A percentile compares a stretch with the other conserved stretches of the same genome.
These are phyloP conservation scores for Aselliscus stoliczkanus DNA, from an alignment of 2,797 vertebrate genomes.

Conservation along the genomic window DNA sequence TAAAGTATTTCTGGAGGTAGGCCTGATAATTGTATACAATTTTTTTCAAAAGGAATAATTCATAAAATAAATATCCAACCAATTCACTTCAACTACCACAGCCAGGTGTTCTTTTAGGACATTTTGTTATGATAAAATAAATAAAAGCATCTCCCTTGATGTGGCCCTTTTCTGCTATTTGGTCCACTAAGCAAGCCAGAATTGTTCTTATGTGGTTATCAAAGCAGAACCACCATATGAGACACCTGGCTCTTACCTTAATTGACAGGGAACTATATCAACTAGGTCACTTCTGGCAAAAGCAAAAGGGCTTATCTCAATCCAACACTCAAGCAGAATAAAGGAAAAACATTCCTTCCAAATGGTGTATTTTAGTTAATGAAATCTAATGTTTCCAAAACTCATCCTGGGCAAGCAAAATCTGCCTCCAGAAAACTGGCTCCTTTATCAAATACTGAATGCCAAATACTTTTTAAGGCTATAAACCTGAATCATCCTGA, in stretches of 20 bases:
- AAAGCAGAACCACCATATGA: background rate
- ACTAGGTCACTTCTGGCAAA: slow-evolving; percentile 17
- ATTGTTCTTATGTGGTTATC: background rate
- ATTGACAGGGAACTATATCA: background rate
- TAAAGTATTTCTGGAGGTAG: background rate
- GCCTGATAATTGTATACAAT: background rate
- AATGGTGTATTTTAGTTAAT: background rate
- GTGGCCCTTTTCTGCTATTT: background rate
- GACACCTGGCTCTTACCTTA: background rate
- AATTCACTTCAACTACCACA: background rate
- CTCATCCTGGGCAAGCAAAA: background rate
- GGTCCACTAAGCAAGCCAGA: background rate
- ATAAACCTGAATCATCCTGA: background rate
- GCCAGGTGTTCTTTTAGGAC: background rate
- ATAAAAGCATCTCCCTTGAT: background rate
- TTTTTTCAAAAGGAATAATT: background rate
- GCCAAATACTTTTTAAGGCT: background rate
- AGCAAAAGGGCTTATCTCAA: background rate
- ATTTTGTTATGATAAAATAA: background rate
- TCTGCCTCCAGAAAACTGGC: background rate
- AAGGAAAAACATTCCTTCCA: background rate
- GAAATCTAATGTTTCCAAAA: slow-evolving; percentile 43
- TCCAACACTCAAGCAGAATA: background rate
- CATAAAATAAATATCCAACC: background rate
- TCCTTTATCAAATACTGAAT: background rate